These are phyloP conservation scores for Centruroides sculpturatus DNA, from an alignment of 1,140 invertebrate genomes.

Conservation along the genomic window DNA sequence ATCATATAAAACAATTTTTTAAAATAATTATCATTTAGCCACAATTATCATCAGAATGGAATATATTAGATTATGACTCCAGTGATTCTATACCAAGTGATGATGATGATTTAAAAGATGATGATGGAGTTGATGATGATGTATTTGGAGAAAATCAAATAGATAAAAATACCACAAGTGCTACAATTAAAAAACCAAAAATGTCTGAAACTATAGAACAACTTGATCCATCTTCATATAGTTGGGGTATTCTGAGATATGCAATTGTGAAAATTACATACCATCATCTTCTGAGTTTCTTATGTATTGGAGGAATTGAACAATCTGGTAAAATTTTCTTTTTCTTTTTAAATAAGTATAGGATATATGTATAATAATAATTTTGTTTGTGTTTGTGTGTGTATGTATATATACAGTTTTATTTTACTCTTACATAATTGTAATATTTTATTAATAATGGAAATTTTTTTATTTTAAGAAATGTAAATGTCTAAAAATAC, in stretches of 20 bases:
- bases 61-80: slow-evolving; percentile 75
- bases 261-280: slow-evolving; percentile 72
- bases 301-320: not conserved
- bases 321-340: not conserved
- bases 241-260: slow-evolving; percentile 84
- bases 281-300: slow-evolving; percentile 33
- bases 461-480: not conserved
- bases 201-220: slow-evolving; percentile 13
- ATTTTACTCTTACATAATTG: not conserved
- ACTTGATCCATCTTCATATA: slow-evolving; percentile 40
- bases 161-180: not conserved
- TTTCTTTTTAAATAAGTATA: not conserved
- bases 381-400: not conserved
- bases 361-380: not conserved
- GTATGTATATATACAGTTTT: not conserved
- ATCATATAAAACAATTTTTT: slow-evolving; percentile 3
- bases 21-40: slow-evolving; percentile 37
- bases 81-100: slow-evolving; percentile 46
- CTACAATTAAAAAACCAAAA: not conserved
- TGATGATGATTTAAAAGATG: slow-evolving; percentile 40
- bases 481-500: too few relatives aligned
- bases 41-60: slow-evolving; percentile 43
- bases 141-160: slow-evolving; percentile 21
- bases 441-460: not conserved
- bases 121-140: slow-evolving; percentile 40